These are phyloP conservation scores for Listronotus oregonensis DNA, from an alignment of 1,140 invertebrate genomes.

Conservation along the genomic window DNA sequence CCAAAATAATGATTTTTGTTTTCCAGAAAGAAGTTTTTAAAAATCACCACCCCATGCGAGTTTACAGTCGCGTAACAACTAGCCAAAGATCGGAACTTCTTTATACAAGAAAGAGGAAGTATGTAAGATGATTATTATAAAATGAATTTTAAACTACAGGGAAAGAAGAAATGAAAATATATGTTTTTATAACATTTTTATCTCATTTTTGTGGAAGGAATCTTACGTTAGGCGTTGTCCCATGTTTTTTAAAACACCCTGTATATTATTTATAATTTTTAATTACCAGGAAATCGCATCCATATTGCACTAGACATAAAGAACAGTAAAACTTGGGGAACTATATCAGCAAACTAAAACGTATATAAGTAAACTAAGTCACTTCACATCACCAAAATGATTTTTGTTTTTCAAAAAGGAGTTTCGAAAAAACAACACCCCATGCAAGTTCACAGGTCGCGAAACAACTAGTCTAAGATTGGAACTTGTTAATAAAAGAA, in stretches of 20 bases:
- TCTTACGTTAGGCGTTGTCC: no score
- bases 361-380: neutral
- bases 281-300: constrained; percentile 9
- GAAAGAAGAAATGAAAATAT: neutral
- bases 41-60: no score
- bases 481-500: constrained; percentile 5
- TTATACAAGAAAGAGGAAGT: constrained; percentile 17
- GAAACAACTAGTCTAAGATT: constrained; percentile 11
- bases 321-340: neutral
- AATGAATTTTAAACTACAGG: neutral
- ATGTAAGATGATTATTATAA: constrained; percentile 1
- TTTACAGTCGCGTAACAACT: no score
- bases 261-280: no score
- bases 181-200: no score
- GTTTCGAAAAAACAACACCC: neutral
- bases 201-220: no score
- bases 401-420: neutral
- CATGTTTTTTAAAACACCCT: no score
- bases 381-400: neutral
- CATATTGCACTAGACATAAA: constrained; percentile 13
- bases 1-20: no score
- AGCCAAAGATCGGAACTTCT: no score
- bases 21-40: no score
- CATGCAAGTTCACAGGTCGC: constrained; percentile 3
- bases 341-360: no score